These are phyloP conservation scores for Carapus acus DNA, from an alignment of 2,797 vertebrate genomes.

Conservation along the genomic window DNA sequence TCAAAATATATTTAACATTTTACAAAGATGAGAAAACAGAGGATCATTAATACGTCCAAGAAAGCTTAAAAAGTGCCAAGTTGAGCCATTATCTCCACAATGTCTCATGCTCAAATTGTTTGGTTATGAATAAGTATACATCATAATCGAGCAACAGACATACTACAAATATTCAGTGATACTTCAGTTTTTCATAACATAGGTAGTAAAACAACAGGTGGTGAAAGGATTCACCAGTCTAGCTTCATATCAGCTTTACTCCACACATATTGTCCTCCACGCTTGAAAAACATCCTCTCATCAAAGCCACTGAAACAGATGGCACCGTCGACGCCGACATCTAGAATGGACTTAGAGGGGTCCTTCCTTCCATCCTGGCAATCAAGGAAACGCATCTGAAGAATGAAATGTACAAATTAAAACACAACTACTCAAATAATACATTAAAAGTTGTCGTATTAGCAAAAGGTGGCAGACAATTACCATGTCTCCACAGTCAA, in stretches of 20 bases:
- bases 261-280: constrained; percentile 91
- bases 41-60: too few relatives aligned
- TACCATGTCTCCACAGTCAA: not conserved
- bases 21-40: too few relatives aligned
- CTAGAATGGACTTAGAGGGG: constrained; percentile 89
- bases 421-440: too few relatives aligned
- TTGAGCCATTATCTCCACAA: too few relatives aligned
- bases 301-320: constrained; percentile 92
- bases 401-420: not conserved
- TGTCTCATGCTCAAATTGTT: too few relatives aligned
- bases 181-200: not conserved
- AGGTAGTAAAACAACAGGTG: not conserved
- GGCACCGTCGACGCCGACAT: constrained; percentile 83
- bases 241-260: constrained; percentile 91
- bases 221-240: constrained; percentile 79
- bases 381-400: constrained; percentile 93
- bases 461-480: too few relatives aligned
- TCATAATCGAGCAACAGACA: too few relatives aligned
- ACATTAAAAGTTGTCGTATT: too few relatives aligned
- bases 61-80: too few relatives aligned
- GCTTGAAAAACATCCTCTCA: constrained; percentile 86
- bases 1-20: too few relatives aligned
- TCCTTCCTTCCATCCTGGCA: constrained; percentile 86
- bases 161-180: too few relatives aligned
- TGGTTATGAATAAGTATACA: too few relatives aligned